Base-by-base conservation (phyloP, 2,113 vertebrate species). In the Colistium nudipinnis region DNA sequence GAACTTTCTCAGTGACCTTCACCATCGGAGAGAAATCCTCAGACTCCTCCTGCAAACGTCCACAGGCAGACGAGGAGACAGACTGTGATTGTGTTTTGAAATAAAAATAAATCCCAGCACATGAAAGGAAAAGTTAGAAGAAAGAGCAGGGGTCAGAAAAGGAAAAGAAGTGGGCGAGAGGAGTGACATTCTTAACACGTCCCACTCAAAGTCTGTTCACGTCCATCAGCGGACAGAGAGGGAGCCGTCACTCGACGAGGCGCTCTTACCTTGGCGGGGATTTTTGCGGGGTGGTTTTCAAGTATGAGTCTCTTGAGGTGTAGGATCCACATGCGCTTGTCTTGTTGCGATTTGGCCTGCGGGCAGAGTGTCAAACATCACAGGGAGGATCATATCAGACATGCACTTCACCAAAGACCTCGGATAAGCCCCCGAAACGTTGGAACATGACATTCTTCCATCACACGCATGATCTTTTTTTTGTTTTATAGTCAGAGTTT, bases 241-340 rank as follows among this genome's bases (percentile, higher is more conserved):
- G 39, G 48, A 70, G 53, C 19, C 31, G 53, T 63, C 38, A 52
- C 36, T 24, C 41, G 53, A 36, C 0, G 5, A 39, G n/a, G 7
- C 78, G 1, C 25, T 66, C 86, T 90, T 76, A 99, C 97, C 96
- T 99, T 99, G 33, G 96, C 97, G 31, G 97, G 98, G 82, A 99
- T 98, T 93, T 98, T 99, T 41, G 97, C 97, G 0, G 96, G 96
- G 28, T 99, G 98, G 79, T 99, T 99, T 93, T 99, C 98, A 74
- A 99, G 94, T 89, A 99, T 99, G 69, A 99, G 93, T 35, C 97
- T 95, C 84, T 99, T 99, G 76, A 99, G 92, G 81, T 99, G 96
- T 74, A 97, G 92, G 84, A 98, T 95, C 98, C 98, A 99, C 67
- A 97, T 95, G 74, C 96, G 95, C 62, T 99, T 99, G 74, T 99